These are phyloP conservation scores for Aspidiotus destructor DNA, from an alignment of 2,888 invertebrate species.

Conservation along the genomic window DNA sequence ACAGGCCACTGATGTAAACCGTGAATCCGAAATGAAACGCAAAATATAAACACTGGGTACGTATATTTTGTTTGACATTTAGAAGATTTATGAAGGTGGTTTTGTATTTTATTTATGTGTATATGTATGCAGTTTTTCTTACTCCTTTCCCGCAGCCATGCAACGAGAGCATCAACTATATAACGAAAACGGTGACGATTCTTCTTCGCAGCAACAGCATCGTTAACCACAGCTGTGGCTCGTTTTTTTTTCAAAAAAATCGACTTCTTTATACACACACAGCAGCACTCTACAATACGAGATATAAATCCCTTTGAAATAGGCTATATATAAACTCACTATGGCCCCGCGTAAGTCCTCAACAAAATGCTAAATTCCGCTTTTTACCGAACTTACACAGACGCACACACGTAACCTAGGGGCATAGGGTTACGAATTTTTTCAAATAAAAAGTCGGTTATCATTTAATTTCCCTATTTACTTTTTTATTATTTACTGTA, in stretches of 20 bases:
- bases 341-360: neutral
- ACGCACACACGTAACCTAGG: no score
- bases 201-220: constrained; percentile 11
- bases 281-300: no score
- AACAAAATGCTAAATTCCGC: constrained; percentile 2
- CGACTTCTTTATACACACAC: constrained; percentile 18
- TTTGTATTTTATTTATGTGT: neutral
- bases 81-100: constrained; percentile 20
- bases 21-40: no score
- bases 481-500: neutral
- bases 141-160: neutral
- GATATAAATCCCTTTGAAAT: constrained; percentile 22
- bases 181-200: neutral
- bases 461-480: neutral
- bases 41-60: neutral
- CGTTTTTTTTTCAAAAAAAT: constrained; percentile 26
- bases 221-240: constrained; percentile 28
- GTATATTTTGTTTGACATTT: constrained; percentile 20
- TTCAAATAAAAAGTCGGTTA: neutral
- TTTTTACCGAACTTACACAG: neutral
- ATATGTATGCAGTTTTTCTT: neutral
- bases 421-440: no score
- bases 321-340: constrained; percentile 26
- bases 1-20: no score
- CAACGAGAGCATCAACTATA: no score